Evolutionary conservation across 92 coral and sea anemone genomes (phyloP).

Genomic region (Muricea muricata): DNA sequence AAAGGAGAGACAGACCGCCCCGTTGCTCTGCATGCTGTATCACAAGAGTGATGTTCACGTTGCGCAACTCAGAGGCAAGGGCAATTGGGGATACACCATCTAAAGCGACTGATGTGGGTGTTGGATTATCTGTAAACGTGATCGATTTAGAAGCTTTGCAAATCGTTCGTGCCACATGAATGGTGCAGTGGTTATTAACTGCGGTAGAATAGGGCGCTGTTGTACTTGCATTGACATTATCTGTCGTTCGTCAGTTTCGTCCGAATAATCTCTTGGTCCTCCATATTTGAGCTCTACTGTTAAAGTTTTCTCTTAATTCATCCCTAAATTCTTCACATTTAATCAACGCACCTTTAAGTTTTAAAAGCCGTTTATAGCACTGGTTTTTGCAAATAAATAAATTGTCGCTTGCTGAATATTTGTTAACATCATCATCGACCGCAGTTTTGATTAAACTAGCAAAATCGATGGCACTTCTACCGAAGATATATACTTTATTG

Average conservation of each 20-base stretch:
- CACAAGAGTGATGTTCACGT: no score
- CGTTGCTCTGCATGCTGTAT: no score
- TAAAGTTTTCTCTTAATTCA: conserved; percentile 20
- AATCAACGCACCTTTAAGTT: conserved; percentile 36
- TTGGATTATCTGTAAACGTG: no score
- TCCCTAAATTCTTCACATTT: background rate
- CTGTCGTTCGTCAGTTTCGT: background rate
- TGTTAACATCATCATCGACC: conserved; percentile 17
- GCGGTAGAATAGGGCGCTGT: background rate
- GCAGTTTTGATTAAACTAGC: conserved; percentile 12
- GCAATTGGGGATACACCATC: no score
- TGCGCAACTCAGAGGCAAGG: no score
- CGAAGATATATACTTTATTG: conserved; percentile 17
- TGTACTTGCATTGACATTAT: background rate
- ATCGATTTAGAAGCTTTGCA: conserved; percentile 10
- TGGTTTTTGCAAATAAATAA: conserved; percentile 52
- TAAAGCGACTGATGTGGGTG: no score
- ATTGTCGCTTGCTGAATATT: conserved; percentile 45
- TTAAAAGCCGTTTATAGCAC: conserved; percentile 52
- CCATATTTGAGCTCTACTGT: no score
- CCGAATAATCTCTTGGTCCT: background rate
- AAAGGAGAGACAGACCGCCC: no score
- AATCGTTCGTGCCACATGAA: no score
- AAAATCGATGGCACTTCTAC: background rate
- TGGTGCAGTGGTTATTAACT: no score